Base-by-base conservation (phyloP, 2,113 vertebrate species). In the Salvelinus namaycush region DNA sequence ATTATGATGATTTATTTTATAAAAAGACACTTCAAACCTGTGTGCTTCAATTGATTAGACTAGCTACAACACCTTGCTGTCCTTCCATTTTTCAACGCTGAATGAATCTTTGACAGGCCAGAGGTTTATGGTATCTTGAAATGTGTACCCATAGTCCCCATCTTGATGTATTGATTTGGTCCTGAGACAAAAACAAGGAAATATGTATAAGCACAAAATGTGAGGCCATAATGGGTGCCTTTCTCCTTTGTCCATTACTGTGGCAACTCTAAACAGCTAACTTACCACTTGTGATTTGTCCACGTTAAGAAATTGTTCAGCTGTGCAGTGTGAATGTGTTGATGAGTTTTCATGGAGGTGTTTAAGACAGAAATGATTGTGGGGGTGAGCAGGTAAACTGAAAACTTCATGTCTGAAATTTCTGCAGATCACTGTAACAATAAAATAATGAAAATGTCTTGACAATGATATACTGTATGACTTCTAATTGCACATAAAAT, bases 401-500 rank as follows among this genome's bases (percentile, higher is more conserved):
- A 60, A 8, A 60, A 60, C 12, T 22, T 60, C 1, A n/a, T 60
- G 59, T 60, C 20, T 60, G 59, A n/a, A 6, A 22, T 60, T 60
- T n/a, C 20, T 60, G 16, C 14, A 60, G 20, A 20, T 60, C n/a
- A 20, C 59, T 60, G 6, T n/a, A n/a, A 60, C 59, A 60, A 60
- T 60, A 7, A n/a, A 60, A 60, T 60, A 9, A 18, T 57, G 12
- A 57, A 57, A 57, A 57, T 4, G 4, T 57, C 51, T 57, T 27
- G 67, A 48, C 24, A 54, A 66, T 81, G 73, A 80, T 71, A 39
- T 9, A 39, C 39, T 39, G 66, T 78, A 74, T 76, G 67, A 69
- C 54, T 27, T 57, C 44, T 76, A 81, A 83, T 78, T 81, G 79
- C 75, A 68, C 75, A 68, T 66, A 70, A 73, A 16, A 34, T 70